These are phyloP conservation scores for Rhynchomys soricoides DNA, from an alignment of 2,113 vertebrate genomes.

Conservation along the genomic window DNA sequence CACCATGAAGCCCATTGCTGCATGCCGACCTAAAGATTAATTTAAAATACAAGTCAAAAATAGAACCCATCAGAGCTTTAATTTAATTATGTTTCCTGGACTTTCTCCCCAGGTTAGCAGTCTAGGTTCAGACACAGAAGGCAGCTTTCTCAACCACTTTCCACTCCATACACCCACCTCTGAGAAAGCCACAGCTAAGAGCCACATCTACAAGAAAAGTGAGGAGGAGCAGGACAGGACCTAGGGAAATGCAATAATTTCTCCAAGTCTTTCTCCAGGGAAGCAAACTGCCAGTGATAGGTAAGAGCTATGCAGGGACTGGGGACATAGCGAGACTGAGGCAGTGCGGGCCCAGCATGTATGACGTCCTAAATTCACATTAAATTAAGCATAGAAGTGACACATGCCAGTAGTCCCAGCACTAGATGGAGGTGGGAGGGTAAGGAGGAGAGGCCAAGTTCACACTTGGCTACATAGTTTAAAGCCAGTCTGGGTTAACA, in stretches of 20 bases:
- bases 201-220: background rate
- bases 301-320: background rate
- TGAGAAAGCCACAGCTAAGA: background rate
- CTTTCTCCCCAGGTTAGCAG: background rate
- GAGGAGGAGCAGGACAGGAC: background rate
- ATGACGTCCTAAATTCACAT: background rate
- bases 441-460: background rate
- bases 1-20: background rate
- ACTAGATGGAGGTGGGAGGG: background rate
- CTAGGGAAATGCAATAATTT: background rate
- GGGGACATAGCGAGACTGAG: background rate
- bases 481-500: background rate
- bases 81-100: conserved; percentile 38
- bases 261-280: background rate
- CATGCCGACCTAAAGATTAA: background rate
- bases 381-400: background rate
- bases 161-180: background rate
- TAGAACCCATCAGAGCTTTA: conserved; percentile 4
- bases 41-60: background rate
- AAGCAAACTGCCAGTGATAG: background rate
- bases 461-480: no score
- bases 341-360: background rate
- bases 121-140: background rate
- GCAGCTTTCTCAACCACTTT: background rate
- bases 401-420: background rate